Base-by-base conservation (phyloP, 92 coral and sea anemone genomes). In the Metridium senile region DNA sequence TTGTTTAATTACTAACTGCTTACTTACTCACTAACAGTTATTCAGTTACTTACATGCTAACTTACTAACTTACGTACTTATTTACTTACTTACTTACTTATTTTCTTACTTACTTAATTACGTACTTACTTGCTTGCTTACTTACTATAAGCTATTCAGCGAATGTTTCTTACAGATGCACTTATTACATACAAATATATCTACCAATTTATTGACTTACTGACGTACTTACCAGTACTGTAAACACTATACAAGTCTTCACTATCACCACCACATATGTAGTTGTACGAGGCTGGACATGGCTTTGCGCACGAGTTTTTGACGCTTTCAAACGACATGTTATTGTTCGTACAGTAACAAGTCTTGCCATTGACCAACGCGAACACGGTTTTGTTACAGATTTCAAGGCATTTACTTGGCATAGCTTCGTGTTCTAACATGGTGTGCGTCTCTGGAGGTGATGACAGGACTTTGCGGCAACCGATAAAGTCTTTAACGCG, bases 351-450 rank as follows among this genome's bases (percentile, higher is more conserved):
- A 51, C 93, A 88, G 22, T 53, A 19, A 58, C 93, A 88, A 0
- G 0, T 0, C 58, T 79, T 71, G 22, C 39, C n/a, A 16, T 75
- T 67, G 16, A 88, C 57, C 3, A 71, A 49, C 17, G 93, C 89
- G 43, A 39, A 70, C 22, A 6, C 16, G 28, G 16, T 34, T 9
- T 1, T 65, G 27, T n/a, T 7, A 31, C 93, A 88, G 6, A 2
- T 19, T 8, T 52, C 56, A 23, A 84, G 51, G 46, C 93, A 88
- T 25, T 33, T 46, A 11, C 45, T 39, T 26, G 89, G 93, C 23
- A 61, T 26, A 8, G 89, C 88, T 47, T 74, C 62, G 19, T 88
- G 93, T 0, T 84, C 93, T 22, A 74, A 62, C 47, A 88, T 51
- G n/a, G 2, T 20, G 11, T 0, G 7, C 0, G 17, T 0, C 3